Conservation (phyloP, 2,888 invertebrate genomes). For the Cataglyphis livida region DNA sequence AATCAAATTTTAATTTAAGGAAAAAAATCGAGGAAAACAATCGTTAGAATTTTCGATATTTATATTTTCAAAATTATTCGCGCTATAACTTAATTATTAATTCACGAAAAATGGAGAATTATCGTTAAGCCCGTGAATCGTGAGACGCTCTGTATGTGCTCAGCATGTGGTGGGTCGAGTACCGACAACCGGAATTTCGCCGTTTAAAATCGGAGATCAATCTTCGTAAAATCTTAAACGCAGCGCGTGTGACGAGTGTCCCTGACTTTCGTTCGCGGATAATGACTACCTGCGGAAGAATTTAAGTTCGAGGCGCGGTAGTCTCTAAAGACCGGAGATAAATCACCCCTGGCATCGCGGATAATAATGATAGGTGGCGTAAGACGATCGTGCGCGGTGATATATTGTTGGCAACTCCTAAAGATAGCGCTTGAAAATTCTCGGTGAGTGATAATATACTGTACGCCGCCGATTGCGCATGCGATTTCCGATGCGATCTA, state of each 20-base stretch:
- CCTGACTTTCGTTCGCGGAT: slow-evolving; percentile 39
- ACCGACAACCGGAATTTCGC: not conserved
- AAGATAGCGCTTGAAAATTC: slow-evolving; percentile 71
- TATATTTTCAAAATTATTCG: not conserved
- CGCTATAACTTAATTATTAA: not conserved
- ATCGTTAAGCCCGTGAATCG: not conserved
- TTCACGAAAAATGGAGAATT: not conserved
- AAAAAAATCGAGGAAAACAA: not conserved
- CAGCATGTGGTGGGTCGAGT: not conserved
- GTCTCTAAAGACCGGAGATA: slow-evolving; percentile 73
- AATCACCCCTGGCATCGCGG: slow-evolving; percentile 74
- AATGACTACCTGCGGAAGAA: slow-evolving; percentile 45
- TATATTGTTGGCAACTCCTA: slow-evolving; percentile 68
- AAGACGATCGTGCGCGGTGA: slow-evolving; percentile 72
- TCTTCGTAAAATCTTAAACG: slow-evolving; percentile 46
- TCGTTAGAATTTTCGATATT: not conserved
- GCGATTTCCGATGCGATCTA: slow-evolving; percentile 65
- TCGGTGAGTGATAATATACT: slow-evolving; percentile 57
- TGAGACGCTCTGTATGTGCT: not conserved
- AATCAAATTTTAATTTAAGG: not conserved
- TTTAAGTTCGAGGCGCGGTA: slow-evolving; percentile 58
- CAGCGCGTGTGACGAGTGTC: slow-evolving; percentile 44
- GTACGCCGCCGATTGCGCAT: slow-evolving; percentile 36
- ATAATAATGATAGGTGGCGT: slow-evolving; percentile 76
- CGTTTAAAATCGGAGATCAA: slow-evolving; percentile 37